Percentiles rank a stretch among this genome's conserved stretches.
Conservation (phyloP, 2,113 vertebrate species). For the Dolichallabes microphthalmus region DNA sequence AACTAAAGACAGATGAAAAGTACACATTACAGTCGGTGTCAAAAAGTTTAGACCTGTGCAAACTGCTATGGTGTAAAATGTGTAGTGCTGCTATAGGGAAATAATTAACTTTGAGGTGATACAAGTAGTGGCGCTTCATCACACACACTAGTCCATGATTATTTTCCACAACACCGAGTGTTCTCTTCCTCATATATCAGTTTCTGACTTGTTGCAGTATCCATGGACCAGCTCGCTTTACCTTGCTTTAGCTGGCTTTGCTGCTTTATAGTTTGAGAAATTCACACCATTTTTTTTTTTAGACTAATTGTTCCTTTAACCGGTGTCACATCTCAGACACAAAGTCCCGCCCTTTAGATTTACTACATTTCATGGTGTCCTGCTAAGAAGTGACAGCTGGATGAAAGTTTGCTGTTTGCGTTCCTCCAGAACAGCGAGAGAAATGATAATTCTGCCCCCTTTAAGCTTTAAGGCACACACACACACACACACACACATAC, state of each 20-base stretch:
- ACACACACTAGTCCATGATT: neutral
- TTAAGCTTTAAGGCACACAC: slow-evolving; percentile 27
- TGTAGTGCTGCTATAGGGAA: no score
- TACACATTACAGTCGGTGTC: no score
- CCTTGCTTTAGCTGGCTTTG: neutral
- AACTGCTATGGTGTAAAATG: neutral
- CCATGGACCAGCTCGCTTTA: neutral
- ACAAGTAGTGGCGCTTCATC: no score
- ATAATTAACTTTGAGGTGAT: no score
- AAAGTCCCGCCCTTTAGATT: neutral
- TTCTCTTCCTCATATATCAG: neutral
- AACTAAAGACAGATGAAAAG: neutral
- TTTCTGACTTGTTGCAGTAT: neutral
- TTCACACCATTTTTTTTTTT: neutral
- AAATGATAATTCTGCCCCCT: slow-evolving; percentile 36
- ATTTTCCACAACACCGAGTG: neutral
- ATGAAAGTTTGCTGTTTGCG: slow-evolving; percentile 19
- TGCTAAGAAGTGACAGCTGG: slow-evolving; percentile 23
- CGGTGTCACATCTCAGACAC: neutral
- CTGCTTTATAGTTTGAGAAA: neutral
- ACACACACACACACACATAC: slow-evolving; percentile 3
- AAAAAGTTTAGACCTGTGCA: neutral
- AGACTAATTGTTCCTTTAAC: neutral
- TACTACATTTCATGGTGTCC: neutral
- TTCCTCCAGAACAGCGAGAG: slow-evolving; percentile 28